These are phyloP conservation scores for Emydura subglobosa DNA, from an alignment of 2,113 vertebrate species.

Conservation along the genomic window DNA sequence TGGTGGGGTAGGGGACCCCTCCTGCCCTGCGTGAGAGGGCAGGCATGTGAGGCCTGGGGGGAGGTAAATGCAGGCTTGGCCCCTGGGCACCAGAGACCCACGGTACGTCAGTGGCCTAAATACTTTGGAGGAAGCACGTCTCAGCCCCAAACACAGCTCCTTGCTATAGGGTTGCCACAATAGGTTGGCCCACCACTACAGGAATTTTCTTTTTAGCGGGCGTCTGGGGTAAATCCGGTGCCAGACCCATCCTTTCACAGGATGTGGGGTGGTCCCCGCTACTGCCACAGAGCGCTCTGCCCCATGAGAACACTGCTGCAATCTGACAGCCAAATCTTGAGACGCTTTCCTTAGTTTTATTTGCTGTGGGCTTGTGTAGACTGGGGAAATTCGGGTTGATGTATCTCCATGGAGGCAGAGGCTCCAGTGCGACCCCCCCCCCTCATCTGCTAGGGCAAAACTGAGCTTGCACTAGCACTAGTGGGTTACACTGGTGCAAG, in stretches of 20 bases:
- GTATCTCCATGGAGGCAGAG: neutral
- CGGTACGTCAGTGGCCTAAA: neutral
- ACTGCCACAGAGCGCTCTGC: too few species aligned
- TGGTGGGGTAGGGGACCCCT: too few species aligned
- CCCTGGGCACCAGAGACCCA: too few species aligned
- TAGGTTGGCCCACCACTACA: neutral
- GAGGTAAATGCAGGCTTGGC: too few species aligned
- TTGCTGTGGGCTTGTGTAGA: neutral
- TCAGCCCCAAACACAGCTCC: neutral
- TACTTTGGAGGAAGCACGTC: neutral
- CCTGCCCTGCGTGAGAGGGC: too few species aligned
- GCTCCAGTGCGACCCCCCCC: neutral
- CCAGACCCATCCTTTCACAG: too few species aligned
- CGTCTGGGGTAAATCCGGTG: neutral
- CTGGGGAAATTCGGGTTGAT: neutral
- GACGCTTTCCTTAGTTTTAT: neutral
- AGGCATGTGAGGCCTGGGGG: too few species aligned
- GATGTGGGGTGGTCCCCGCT: too few species aligned
- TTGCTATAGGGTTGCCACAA: fast-evolving
- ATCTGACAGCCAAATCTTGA: neutral
- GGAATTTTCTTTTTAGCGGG: neutral
- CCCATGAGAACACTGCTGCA: neutral
- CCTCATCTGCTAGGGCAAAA: neutral
- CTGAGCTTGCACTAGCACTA: neutral
- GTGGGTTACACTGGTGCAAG: neutral